phyloP scores from a whole-genome alignment of 2,888 invertebrate species.

The Amaurobius ferox region DNA sequence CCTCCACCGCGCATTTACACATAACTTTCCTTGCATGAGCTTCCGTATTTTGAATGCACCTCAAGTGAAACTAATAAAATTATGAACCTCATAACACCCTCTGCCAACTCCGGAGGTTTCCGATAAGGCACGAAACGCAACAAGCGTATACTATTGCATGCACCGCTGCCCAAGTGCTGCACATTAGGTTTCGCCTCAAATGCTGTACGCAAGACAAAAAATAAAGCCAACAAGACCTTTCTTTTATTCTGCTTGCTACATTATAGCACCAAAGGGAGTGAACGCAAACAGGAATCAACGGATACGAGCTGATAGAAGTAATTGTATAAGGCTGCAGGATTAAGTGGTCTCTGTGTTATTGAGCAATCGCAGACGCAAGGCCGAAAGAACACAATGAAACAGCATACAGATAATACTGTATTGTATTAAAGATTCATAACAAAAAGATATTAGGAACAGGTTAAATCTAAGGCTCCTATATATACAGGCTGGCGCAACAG shows the following conservation, averaged over 20 bases:
- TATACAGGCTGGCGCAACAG: no score
- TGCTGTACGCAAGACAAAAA: background rate
- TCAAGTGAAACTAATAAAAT: no score
- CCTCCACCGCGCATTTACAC: no score
- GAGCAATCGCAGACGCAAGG: background rate
- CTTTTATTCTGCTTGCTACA: background rate
- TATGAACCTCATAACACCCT: no score
- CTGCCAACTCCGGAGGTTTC: background rate
- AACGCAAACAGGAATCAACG: background rate
- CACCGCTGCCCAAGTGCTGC: constrained; percentile 2
- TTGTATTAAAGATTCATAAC: no score
- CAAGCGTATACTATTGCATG: background rate
- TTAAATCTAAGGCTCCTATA: no score
- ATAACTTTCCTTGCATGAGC: no score
- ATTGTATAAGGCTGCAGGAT: background rate
- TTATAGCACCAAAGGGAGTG: background rate
- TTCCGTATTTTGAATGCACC: no score
- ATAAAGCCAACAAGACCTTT: background rate
- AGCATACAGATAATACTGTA: background rate
- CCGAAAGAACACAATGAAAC: background rate
- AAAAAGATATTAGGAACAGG: no score
- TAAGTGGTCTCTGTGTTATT: background rate
- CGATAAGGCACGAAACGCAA: background rate
- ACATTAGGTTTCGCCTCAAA: background rate
- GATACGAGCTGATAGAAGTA: background rate